A percentile compares a stretch with the other conserved stretches of the same genome.
phyloP scores from a whole-genome alignment of 92 coral and sea anemone genomes.

The Scolanthus callimorphus region DNA sequence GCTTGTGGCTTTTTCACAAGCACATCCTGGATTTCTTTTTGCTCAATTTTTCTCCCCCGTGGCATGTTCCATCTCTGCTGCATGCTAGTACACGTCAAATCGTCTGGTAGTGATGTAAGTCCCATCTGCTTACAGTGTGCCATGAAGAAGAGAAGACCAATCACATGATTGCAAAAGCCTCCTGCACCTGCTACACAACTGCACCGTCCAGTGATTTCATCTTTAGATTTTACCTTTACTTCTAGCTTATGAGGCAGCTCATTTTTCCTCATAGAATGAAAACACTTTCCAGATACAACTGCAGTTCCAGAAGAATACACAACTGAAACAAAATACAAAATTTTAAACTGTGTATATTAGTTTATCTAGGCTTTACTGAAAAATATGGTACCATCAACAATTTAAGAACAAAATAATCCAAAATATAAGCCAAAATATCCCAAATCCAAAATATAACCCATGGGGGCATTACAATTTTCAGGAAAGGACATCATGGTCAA shows the following conservation, averaged over 20 bases:
- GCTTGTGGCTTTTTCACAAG: constrained; percentile 16
- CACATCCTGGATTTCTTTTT: constrained; percentile 14
- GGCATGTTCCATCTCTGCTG: constrained; percentile 6
- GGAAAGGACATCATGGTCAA: too few species aligned
- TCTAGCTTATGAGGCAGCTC: constrained; percentile 41
- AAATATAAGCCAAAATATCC: too few species aligned
- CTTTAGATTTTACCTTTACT: not conserved
- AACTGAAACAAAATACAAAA: too few species aligned
- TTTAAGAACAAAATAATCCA: too few species aligned
- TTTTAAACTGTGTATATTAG: too few species aligned
- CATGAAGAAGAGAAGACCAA: constrained; percentile 8
- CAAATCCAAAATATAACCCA: too few species aligned
- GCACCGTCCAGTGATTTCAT: constrained; percentile 15
- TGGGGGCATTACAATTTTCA: too few species aligned
- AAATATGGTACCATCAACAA: too few species aligned
- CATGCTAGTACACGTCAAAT: constrained; percentile 20
- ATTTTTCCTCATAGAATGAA: constrained; percentile 31
- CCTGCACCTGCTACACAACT: constrained; percentile 35
- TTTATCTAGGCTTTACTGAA: too few species aligned
- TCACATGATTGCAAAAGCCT: constrained; percentile 31
- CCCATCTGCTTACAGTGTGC: constrained; percentile 16
- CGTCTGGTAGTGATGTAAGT: constrained; percentile 8
- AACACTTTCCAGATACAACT: constrained; percentile 18
- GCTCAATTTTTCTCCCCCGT: constrained; percentile 12
- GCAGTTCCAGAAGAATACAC: not conserved